Conservation (phyloP, 2,113 vertebrate species). For the Pterophyllum scalare region DNA sequence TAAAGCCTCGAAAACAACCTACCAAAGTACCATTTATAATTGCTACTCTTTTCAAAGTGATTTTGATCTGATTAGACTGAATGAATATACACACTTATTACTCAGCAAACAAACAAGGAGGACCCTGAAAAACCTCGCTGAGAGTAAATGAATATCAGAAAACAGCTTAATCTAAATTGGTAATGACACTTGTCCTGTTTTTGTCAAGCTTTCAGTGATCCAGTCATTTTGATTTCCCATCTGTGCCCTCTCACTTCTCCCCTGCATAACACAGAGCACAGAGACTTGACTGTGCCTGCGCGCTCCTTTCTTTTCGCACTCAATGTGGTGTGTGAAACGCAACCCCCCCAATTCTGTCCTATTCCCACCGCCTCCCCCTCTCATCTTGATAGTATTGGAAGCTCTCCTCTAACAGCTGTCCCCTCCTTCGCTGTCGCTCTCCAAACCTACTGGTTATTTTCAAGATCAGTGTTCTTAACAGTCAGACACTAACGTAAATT, state of each 20-base stretch:
- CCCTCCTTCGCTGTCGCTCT: conserved; percentile 61
- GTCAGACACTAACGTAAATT: background rate
- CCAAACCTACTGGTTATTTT: conserved; percentile 8
- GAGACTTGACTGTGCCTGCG: conserved; percentile 58
- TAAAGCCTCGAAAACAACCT: conserved; percentile 33
- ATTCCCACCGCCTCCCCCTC: conserved; percentile 59
- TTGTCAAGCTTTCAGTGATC: conserved; percentile 69
- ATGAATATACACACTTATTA: conserved; percentile 18
- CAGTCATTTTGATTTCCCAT: conserved; percentile 79
- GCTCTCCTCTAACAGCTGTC: conserved; percentile 75
- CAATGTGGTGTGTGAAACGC: conserved; percentile 81
- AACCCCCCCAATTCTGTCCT: conserved; percentile 49
- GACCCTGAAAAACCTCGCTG: background rate
- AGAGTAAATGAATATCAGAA: conserved; percentile 49
- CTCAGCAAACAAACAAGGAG: conserved; percentile 10
- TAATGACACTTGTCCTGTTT: conserved; percentile 74
- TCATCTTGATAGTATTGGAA: conserved; percentile 71
- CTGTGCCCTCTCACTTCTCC: conserved; percentile 78
- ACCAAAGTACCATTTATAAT: conserved; percentile 28
- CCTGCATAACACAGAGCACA: conserved; percentile 62
- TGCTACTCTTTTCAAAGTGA: conserved; percentile 25
- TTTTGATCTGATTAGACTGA: conserved; percentile 38
- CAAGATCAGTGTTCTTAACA: conserved; percentile 1
- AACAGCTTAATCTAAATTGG: conserved; percentile 69
- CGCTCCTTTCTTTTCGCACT: conserved; percentile 75